phyloP scores from a whole-genome alignment of 2,888 invertebrate species.

The Tortrix viridana region DNA sequence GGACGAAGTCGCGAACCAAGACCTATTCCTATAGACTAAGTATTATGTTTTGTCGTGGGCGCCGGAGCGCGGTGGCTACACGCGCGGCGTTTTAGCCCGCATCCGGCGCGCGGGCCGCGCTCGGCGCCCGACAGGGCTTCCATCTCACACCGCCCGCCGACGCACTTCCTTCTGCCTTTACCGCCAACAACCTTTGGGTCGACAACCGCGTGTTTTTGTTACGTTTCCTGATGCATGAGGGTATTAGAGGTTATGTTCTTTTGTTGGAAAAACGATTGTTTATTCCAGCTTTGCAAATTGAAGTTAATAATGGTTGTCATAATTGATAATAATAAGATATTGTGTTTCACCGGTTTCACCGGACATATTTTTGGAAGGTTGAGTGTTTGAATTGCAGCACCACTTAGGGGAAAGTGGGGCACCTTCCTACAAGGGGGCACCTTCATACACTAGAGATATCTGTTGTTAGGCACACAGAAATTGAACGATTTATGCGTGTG shows the following conservation, averaged over 20 bases:
- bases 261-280: slow-evolving; percentile 16
- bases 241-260: slow-evolving; percentile 24
- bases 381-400: no score
- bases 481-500: no score
- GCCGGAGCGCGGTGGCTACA: slow-evolving; percentile 48
- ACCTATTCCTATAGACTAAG: background rate
- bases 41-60: slow-evolving; percentile 11
- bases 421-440: no score
- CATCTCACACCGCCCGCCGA: slow-evolving; percentile 60
- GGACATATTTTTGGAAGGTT: no score
- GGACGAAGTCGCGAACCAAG: no score
- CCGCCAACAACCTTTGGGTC: slow-evolving; percentile 33
- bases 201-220: slow-evolving; percentile 36
- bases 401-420: no score
- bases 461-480: no score
- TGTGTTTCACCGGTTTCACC: no score
- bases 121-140: slow-evolving; percentile 67
- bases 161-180: slow-evolving; percentile 53
- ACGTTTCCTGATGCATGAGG: slow-evolving; percentile 9
- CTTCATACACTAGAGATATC: no score
- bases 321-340: no score
- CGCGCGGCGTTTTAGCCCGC: slow-evolving; percentile 57
- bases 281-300: slow-evolving; percentile 6
- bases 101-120: slow-evolving; percentile 51
- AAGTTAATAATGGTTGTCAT: no score